These are phyloP conservation scores for Spinus pinus DNA, from an alignment of 2,797 vertebrate genomes.

Conservation along the genomic window DNA sequence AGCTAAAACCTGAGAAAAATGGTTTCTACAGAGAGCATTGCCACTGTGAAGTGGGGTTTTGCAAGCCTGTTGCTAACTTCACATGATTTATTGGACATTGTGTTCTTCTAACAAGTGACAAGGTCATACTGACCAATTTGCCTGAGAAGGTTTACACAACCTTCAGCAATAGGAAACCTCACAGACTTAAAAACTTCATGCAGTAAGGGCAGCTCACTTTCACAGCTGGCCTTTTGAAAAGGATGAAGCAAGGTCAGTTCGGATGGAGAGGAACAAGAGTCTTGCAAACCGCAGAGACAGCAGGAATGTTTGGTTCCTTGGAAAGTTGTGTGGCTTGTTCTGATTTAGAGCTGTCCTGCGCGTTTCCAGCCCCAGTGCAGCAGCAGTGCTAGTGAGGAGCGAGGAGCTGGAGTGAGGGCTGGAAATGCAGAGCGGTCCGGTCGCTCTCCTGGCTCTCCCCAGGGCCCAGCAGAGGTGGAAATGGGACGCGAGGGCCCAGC, in stretches of 20 bases:
- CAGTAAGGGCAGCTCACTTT: background rate
- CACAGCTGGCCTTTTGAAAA: background rate
- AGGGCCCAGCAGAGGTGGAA: too few relatives aligned
- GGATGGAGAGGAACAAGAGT: background rate
- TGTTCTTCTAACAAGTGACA: background rate
- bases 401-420: background rate
- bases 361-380: background rate
- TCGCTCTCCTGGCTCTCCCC: background rate
- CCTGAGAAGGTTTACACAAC: background rate
- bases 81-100: background rate
- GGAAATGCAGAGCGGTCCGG: fast-evolving
- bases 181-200: background rate
- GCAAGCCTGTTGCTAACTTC: background rate
- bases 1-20: background rate
- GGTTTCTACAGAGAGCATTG: background rate
- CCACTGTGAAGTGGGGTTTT: background rate
- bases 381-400: background rate
- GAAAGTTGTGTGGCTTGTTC: background rate
- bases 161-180: background rate
- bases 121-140: background rate
- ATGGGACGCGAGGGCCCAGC: fast-evolving
- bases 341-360: too few relatives aligned
- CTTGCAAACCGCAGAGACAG: background rate
- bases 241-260: background rate
- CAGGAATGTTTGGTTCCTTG: background rate